Evolutionary conservation across 2,888 invertebrate species (phyloP), one percentile per base, ranked within the genome.

Genomic region (Brachycybe producta): DNA sequence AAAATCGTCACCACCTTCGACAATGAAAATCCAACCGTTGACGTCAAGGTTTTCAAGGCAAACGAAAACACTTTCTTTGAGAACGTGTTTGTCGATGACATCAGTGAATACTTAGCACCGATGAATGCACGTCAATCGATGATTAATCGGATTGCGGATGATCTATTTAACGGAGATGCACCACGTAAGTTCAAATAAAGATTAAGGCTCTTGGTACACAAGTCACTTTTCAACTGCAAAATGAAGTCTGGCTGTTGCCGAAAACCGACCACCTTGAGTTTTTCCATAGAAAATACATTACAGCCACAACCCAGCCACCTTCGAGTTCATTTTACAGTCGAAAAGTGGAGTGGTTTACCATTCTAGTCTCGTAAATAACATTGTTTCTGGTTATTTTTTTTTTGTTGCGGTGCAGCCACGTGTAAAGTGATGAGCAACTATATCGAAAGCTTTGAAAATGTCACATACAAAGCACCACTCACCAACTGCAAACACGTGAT

Each of bases 401-500:
- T 11, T 11, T n/a, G 8, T 13, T 15, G n/a, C 15, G 8, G 17
- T 48, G 1, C 49, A 58, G 57, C 51, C n/a, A 54, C 52, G 24
- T 58, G 58, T 51, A 50, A 51, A 11, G 34, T 58, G n/a, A 56
- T 52, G 35, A 28, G 36, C 36, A 47, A 53, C 24, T 45, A 51
- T 28, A 53, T 64, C 32, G 43, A 53, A 43, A 61, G 61, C 35
- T 66, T 64, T 57, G 65, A 67, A 51, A 56, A 59, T 27, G 57
- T 59, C 32, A 47, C 52, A 48, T 61, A 57, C 57, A 52, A 56
- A 15, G 58, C 58, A 27, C 60, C 61, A 28, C 49, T 64, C 46
- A 57, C 60, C 49, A 56, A 52, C 39, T 70, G 68, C 60, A 65
- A 62, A 57, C 61, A 65, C 44, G 59, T 70, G 23, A 52, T 69